Evolutionary conservation across 1,140 invertebrate species (phyloP).

Genomic region (Drosophila kikkawai): DNA sequence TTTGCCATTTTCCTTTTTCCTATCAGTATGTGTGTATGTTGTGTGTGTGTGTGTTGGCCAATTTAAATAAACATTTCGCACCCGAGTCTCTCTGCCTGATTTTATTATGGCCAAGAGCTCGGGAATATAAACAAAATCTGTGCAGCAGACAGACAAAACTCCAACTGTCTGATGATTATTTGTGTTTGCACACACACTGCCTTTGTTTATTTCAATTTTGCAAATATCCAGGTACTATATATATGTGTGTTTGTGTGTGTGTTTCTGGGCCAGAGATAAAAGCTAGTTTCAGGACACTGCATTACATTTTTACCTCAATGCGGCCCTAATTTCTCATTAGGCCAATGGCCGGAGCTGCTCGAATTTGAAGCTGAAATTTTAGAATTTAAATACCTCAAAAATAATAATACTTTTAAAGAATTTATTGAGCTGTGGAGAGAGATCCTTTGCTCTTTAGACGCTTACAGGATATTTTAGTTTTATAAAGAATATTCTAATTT

Average conservation of each 20-base stretch:
- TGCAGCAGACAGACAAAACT: constrained; percentile 65
- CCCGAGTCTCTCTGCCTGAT: constrained; percentile 68
- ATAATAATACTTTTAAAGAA: background rate
- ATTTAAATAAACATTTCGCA: constrained; percentile 83
- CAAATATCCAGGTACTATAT: constrained; percentile 27
- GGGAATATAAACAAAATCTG: constrained; percentile 72
- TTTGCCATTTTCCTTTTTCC: constrained; percentile 69
- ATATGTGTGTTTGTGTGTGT: background rate
- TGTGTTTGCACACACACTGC: constrained; percentile 62
- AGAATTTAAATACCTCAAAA: background rate
- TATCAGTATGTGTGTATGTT: background rate
- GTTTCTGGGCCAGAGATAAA: constrained; percentile 34
- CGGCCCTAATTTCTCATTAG: constrained; percentile 75
- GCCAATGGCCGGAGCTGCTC: constrained; percentile 51
- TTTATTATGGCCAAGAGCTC: constrained; percentile 72
- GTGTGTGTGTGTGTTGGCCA: constrained; percentile 64
- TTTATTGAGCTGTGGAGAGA: background rate
- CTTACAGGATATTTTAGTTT: no score
- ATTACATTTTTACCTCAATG: constrained; percentile 44
- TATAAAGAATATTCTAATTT: no score
- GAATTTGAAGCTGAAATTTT: background rate
- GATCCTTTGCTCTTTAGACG: no score
- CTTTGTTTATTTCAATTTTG: constrained; percentile 62
- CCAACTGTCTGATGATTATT: constrained; percentile 81
- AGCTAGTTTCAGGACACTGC: constrained; percentile 31